Percentiles rank a stretch among this genome's conserved stretches.
Evolutionary conservation across 2,113 vertebrate species (phyloP).

Genomic region (Atrichornis clamosus): DNA sequence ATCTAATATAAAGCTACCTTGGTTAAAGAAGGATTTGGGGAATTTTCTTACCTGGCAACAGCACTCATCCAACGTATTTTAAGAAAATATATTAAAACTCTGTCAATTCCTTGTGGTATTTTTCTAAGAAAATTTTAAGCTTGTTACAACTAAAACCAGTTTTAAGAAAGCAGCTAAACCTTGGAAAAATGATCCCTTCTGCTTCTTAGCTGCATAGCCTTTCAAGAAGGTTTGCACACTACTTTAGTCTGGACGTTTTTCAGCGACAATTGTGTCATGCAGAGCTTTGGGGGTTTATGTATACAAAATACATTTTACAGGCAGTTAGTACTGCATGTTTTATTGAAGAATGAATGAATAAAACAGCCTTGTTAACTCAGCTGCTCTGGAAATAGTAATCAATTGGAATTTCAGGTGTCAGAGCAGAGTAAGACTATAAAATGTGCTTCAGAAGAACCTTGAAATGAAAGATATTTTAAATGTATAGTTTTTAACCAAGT

Average conservation of each 20-base stretch:
- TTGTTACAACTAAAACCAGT: not conserved
- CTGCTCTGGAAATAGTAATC: not conserved
- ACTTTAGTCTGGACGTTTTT: not conserved
- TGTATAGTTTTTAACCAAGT: not conserved
- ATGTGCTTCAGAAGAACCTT: not conserved
- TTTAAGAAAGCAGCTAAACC: not conserved
- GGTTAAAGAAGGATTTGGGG: not conserved
- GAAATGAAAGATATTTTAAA: not conserved
- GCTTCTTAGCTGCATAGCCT: not conserved
- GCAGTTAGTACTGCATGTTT: conserved; percentile 11
- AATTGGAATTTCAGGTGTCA: not conserved
- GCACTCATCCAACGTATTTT: not conserved
- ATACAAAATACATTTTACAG: conserved; percentile 25
- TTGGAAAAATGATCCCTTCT: not conserved
- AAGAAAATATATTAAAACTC: not conserved
- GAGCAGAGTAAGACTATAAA: not conserved
- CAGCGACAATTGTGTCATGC: not conserved
- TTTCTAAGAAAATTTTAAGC: not conserved
- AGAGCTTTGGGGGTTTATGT: not conserved
- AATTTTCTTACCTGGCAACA: not conserved
- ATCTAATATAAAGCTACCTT: not conserved
- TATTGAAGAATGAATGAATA: conserved; percentile 21
- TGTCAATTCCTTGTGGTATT: not conserved
- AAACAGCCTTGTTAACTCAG: not conserved
- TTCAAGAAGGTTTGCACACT: not conserved